Percentiles rank a stretch among this genome's conserved stretches.
Evolutionary conservation across 2,797 vertebrate genomes (phyloP).

Genomic region (Molossus molossus): DNA sequence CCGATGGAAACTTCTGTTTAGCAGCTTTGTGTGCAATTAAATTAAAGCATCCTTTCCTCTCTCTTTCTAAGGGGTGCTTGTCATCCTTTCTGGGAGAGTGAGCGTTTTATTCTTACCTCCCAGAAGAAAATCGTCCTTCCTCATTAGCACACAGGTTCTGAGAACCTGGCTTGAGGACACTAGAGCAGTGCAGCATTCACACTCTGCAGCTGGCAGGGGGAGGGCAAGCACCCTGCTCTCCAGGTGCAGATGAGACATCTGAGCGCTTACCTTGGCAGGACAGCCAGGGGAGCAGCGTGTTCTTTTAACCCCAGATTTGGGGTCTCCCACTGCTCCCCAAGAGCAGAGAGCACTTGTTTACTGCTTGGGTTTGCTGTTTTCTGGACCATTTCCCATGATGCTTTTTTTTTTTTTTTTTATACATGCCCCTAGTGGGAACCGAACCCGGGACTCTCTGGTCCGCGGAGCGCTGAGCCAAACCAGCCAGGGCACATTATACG

Average conservation of each 20-base stretch:
- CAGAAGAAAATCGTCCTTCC: background rate
- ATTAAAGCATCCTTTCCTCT: background rate
- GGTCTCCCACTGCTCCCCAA: background rate
- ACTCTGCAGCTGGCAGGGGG: background rate
- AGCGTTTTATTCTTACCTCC: background rate
- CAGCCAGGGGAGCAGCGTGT: background rate
- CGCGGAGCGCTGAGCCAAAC: too few relatives aligned
- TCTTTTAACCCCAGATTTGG: background rate
- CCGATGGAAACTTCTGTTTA: background rate
- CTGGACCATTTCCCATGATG: background rate
- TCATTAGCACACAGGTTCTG: background rate
- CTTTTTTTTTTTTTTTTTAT: too few relatives aligned
- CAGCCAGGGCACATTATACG: too few relatives aligned
- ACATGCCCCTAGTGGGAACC: too few relatives aligned
- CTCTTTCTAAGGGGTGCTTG: background rate
- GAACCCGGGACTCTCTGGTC: too few relatives aligned
- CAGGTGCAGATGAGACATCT: background rate
- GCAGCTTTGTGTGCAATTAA: background rate
- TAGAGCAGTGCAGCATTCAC: background rate
- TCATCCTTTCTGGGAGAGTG: background rate
- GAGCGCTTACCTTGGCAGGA: background rate
- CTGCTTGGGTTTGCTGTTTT: background rate
- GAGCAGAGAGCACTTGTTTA: background rate
- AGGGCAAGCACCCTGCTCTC: background rate
- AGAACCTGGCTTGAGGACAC: background rate